These are phyloP conservation scores for Glossophaga mutica DNA, from an alignment of 2,797 vertebrate genomes.

Conservation along the genomic window DNA sequence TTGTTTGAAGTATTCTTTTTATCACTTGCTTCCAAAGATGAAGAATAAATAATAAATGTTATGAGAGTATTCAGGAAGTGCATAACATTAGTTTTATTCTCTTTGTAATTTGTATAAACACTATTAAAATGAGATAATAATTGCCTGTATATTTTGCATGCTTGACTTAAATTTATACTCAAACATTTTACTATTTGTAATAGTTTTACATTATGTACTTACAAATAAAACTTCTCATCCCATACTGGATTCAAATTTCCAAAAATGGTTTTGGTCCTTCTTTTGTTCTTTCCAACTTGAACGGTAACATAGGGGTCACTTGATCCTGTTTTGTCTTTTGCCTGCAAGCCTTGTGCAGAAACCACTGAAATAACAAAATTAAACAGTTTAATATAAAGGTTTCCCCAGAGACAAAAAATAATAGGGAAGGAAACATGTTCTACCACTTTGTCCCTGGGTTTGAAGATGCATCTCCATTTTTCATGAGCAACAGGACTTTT, in stretches of 20 bases:
- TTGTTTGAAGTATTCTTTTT: not conserved
- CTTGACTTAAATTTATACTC: not conserved
- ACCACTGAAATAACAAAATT: constrained; percentile 85
- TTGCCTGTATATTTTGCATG: not conserved
- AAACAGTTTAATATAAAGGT: constrained; percentile 31
- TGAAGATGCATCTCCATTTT: not conserved
- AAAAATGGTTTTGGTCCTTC: constrained; percentile 97
- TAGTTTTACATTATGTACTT: constrained; percentile 81
- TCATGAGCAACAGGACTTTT: not conserved
- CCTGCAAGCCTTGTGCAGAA: constrained; percentile 97
- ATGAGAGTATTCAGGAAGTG: not conserved
- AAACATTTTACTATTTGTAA: not conserved
- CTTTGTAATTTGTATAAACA: not conserved
- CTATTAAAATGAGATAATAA: not conserved
- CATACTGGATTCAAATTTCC: constrained; percentile 97
- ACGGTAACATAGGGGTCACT: constrained; percentile 98
- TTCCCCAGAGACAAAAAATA: not conserved
- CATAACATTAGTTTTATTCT: not conserved
- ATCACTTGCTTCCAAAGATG: not conserved
- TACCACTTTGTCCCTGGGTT: not conserved
- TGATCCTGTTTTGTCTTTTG: constrained; percentile 98
- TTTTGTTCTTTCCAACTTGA: constrained; percentile 97
- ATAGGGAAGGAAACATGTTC: not conserved
- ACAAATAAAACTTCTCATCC: constrained; percentile 99
- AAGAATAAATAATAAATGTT: not conserved